Base-by-base conservation (phyloP, 2,113 vertebrate genomes). In the Oncorhynchus masou region DNA sequence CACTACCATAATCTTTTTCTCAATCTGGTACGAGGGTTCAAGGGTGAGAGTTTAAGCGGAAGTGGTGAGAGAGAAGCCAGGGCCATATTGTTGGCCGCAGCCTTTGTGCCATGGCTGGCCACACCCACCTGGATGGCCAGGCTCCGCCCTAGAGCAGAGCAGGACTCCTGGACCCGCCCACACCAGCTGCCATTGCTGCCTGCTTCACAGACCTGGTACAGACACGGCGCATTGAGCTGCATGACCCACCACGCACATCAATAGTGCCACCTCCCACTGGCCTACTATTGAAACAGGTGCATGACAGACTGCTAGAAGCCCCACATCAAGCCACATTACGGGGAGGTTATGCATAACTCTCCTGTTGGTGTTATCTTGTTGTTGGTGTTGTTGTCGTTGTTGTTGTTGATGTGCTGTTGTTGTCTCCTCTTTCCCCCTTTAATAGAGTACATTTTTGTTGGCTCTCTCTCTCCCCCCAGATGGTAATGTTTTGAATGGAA, bases 261-360 rank as follows among this genome's bases (percentile, higher is more conserved):
- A 94, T 94, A 93, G 92, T 89, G 83, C 90, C 93, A 94, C 92
- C 84, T 94, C 92, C 87, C 77, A 86, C 87, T 90, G 89, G 91
- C 92, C 91, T 94, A 94, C 90, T 90, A 87, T 94, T 95, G 93
- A 93, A 92, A 94, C 90, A 94, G 95, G 94, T 99, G 98, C 98
- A 99, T 99, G 97, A 97, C 88, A 95, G 94, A 93, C 94, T 95
- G 96, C 96, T 96, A 96, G 94, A 95, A 96, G 96, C 96, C 97
- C 96, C 96, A 98, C 97, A 97, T 94, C 92, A 97, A 95, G 95
- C 98, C 97, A 96, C 97, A 96, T 94, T 94, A 94, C 83, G 95
- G 96, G 98, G 97, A 98, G 95, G 96, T 97, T 95, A 94, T 94
- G 95, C 92, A 92, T 89, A 90, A 92, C 91, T 94, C 91, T 94